Evolutionary conservation across 1,140 invertebrate species (phyloP), one percentile per base, ranked within the genome.

Genomic region (Copidosoma floridanum): DNA sequence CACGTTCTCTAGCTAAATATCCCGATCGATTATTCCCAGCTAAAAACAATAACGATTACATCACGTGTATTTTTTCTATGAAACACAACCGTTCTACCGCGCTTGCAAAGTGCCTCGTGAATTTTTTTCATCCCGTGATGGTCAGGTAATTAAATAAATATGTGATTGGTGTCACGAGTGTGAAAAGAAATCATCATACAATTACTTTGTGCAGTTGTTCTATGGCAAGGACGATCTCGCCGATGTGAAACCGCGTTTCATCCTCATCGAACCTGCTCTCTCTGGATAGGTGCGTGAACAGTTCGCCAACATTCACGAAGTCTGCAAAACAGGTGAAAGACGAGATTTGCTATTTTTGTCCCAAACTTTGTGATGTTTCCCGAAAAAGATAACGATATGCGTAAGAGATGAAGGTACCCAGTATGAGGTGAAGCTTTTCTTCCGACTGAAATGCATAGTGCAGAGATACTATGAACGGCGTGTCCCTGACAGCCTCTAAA

Each of bases 401-500:
- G n/a, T n/a, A n/a, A n/a, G n/a, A n/a, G n/a, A n/a, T n/a, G n/a
- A n/a, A n/a, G n/a, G n/a, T 23, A 95, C 94, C 94, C 72, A 97
- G 85, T 63, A 97, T 92, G 51, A 97, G 85, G 80, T 96, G 93
- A 40, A 97, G 83, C 81, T 95, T 95, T 10, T 92, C 87, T 63
- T 94, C 89, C 7, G 93, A 94, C 79, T 97, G 94, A 82, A 97
- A 97, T 68, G 94, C 94, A 76, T 97, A 97, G 76, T 95, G 92
- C 43, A 97, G 82, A 12, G 93, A 94, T 63, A 96, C 93, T 53
- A 97, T 85, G 77, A 97, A 97, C 6, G 93, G 94, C 76, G 90
- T 90, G 66, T 91, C 88, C 57, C 92, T 82, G 16, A 97, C 90
- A 38, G 92, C 89, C 78, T 95, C 93, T 53, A 97, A 78, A 23